phyloP scores from a whole-genome alignment of 2,797 vertebrate species.

The Salarias fasciatus region DNA sequence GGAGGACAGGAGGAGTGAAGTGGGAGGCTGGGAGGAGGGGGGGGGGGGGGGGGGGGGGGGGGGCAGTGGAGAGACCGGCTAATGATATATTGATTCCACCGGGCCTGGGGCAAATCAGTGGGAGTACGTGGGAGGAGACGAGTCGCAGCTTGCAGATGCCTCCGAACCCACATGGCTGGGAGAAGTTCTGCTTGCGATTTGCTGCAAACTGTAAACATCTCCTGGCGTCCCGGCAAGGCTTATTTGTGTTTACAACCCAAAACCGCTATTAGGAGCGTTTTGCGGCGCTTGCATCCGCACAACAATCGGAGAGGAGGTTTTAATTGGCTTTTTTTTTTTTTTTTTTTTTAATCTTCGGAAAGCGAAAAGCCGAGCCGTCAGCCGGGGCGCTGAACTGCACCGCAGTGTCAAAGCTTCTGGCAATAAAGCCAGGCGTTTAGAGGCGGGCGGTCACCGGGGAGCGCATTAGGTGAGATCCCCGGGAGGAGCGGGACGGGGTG shows the following conservation, averaged over 20 bases:
- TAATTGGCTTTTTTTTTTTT: conserved; percentile 27
- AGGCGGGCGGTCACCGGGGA: conserved; percentile 60
- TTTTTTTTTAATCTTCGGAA: too few species aligned
- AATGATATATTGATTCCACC: conserved; percentile 81
- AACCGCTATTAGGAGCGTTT: conserved; percentile 1
- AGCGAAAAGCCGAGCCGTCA: conserved; percentile 32
- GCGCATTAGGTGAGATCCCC: conserved; percentile 65
- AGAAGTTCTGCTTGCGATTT: conserved; percentile 42
- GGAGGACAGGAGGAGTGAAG: conserved; percentile 38
- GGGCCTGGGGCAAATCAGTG: conserved; percentile 65
- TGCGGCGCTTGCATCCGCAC: conserved; percentile 4
- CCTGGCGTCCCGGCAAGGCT: neutral
- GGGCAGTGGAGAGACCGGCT: conserved; percentile 59
- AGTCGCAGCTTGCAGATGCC: conserved; percentile 56
- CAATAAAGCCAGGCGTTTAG: conserved; percentile 58
- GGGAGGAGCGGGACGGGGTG: neutral
- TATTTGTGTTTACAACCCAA: conserved; percentile 1
- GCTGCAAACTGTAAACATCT: conserved; percentile 11
- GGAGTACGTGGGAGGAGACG: conserved; percentile 66
- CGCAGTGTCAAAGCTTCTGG: conserved; percentile 49
- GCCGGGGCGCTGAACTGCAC: conserved; percentile 15
- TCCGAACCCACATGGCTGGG: conserved; percentile 66
- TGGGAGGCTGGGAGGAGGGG: conserved; percentile 5
- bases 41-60: neutral
- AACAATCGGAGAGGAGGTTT: conserved; percentile 14